Evolutionary conservation across 2,797 vertebrate species (phyloP), one percentile per base, ranked within the genome.

Genomic region (Hippoglossus hippoglossus): DNA sequence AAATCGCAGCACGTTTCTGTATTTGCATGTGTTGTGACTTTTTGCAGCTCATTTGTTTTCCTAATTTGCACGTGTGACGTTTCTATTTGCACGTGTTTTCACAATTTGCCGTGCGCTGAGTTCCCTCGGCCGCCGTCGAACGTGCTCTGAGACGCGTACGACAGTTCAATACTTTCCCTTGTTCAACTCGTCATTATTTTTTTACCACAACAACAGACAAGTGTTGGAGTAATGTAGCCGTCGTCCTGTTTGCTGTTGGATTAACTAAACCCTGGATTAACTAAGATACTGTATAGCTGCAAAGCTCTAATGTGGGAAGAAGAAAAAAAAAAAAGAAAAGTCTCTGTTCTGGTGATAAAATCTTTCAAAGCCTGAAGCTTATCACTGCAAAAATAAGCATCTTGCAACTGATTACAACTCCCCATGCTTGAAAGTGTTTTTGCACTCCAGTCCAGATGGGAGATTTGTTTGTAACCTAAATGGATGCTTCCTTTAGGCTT

Each of bases 381-480:
- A 92, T 91, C 89, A 82, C 76, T 84, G 89, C 89, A 89, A 86
- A 41, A 92, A 91, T 88, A 89, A 92, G 87, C 91, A 93, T 93
- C 88, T 91, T 92, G 88, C 89, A 87, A 90, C 89, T 91, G 88
- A 92, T 92, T 93, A 91, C 85, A 80, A 84, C 83, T 88, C 89
- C 89, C 84, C 67, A 77, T 79, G 84, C 87, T 81, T 62, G 81
- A 80, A 80, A 86, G 89, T 78, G 82, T 87, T 85, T 84, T 81
- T 75, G 63, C 78, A 73, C 88, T 77, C 6, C 58, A 63, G 85
- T 89, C 89, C 92, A 93, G 92, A 93, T 92, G 92, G 92, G 86
- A 87, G 80, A 77, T 84, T 88, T 73, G 31, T 79, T 82, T 64
- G 55, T 67, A 89, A 90, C 89, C 79, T 90, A 82, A 76, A 67